A percentile compares a stretch with the other conserved stretches of the same genome.
phyloP scores from a whole-genome alignment of 2,797 vertebrate species.

The Ctenochaetus hawaiiensis region DNA sequence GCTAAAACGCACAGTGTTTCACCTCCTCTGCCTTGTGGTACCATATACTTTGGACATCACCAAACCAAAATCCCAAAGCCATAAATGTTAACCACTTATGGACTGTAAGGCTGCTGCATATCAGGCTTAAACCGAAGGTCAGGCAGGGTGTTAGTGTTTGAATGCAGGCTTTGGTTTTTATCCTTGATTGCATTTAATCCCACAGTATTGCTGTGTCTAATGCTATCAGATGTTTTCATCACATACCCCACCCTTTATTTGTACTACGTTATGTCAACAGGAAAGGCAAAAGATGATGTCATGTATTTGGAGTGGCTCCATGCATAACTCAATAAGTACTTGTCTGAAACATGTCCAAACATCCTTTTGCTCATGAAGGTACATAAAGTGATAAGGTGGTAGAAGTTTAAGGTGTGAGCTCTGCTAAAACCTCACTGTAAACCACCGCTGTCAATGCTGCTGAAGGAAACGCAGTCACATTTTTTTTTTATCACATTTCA shows the following conservation, averaged over 20 bases:
- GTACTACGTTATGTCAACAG: constrained; percentile 67
- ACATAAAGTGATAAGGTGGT: constrained; percentile 6
- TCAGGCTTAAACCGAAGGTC: background rate
- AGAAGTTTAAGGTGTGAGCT: constrained; percentile 10
- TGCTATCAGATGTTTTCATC: constrained; percentile 39
- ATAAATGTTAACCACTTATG: background rate
- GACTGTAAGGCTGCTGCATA: background rate
- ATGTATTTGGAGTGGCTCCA: constrained; percentile 60
- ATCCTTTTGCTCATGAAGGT: constrained; percentile 47
- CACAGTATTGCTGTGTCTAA: constrained; percentile 5
- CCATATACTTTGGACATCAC: constrained; percentile 2
- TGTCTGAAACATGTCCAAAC: constrained; percentile 61
- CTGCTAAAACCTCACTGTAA: constrained; percentile 19
- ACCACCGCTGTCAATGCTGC: constrained; percentile 7
- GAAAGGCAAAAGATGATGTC: constrained; percentile 73
- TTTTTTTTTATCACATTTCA: constrained; percentile 49
- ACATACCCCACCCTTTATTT: constrained; percentile 51
- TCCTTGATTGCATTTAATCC: constrained; percentile 38
- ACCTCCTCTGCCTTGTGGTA: background rate
- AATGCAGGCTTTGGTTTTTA: constrained; percentile 14
- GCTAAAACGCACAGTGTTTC: constrained; percentile 10
- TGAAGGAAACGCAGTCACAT: constrained; percentile 15
- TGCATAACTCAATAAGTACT: constrained; percentile 48
- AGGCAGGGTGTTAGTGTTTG: background rate
- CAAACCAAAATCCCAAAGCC: background rate